phyloP scores from a whole-genome alignment of 2,113 vertebrate species.

The Barnardius zonarius region DNA sequence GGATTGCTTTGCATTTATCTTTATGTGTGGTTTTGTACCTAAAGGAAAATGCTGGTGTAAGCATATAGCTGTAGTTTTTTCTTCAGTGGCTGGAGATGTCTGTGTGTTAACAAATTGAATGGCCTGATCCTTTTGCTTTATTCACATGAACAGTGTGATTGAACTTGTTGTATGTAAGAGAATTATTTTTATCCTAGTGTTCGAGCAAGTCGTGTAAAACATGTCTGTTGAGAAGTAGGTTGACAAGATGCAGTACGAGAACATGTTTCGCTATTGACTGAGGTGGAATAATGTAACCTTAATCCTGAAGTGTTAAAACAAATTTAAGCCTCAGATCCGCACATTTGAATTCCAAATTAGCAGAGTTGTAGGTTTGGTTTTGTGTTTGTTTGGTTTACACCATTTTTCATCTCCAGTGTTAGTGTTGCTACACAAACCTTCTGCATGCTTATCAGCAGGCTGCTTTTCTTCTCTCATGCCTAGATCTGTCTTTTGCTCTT shows the following conservation, averaged over 20 bases:
- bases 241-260: background rate
- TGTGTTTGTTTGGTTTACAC: background rate
- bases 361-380: background rate
- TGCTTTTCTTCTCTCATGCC: background rate
- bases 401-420: background rate
- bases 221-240: background rate
- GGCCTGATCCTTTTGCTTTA: background rate
- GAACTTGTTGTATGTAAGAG: background rate
- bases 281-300: background rate
- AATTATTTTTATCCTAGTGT: background rate
- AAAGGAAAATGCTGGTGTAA: background rate
- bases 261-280: background rate
- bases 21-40: background rate
- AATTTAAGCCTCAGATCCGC: background rate
- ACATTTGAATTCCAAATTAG: background rate
- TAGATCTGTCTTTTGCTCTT: background rate
- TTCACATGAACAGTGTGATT: background rate
- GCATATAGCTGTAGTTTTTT: background rate
- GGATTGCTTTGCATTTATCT: background rate
- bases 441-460: background rate
- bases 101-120: background rate
- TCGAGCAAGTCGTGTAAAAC: background rate
- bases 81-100: background rate
- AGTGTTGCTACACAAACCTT: background rate
- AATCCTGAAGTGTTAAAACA: background rate